Evolutionary conservation across 1,140 invertebrate genomes (phyloP).

Genomic region (Drosophila athabasca): DNA sequence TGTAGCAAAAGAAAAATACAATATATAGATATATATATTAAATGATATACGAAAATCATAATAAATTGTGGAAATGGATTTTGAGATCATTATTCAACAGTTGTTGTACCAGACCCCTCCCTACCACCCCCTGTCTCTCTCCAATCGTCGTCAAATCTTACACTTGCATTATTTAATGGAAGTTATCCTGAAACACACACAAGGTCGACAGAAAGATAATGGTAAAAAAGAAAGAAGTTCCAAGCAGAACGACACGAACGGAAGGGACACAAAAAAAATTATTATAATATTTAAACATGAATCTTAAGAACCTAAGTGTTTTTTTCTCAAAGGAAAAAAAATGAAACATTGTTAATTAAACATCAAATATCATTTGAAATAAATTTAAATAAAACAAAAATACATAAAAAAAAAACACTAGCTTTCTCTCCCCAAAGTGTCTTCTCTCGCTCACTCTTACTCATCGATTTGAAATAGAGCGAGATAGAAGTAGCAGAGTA

Average conservation of each 20-base stretch:
- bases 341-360: slow-evolving; percentile 78
- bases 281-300: slow-evolving; percentile 71
- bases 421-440: background rate
- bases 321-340: slow-evolving; percentile 76
- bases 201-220: slow-evolving; percentile 5
- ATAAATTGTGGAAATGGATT: slow-evolving; percentile 52
- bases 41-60: slow-evolving; percentile 27
- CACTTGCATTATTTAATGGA: slow-evolving; percentile 49
- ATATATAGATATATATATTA: slow-evolving; percentile 34
- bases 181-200: slow-evolving; percentile 13
- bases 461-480: too few relatives aligned
- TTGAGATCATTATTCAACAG: slow-evolving; percentile 30
- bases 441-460: too few relatives aligned
- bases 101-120: slow-evolving; percentile 16
- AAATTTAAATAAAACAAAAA: slow-evolving; percentile 64
- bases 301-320: slow-evolving; percentile 78
- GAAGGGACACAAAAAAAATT: slow-evolving; percentile 8
- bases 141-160: slow-evolving; percentile 13
- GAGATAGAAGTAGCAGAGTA: too few relatives aligned
- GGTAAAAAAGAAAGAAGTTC: slow-evolving; percentile 6
- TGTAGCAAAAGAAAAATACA: slow-evolving; percentile 55
- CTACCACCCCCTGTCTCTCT: too few relatives aligned
- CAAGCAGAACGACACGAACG: background rate
- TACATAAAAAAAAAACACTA: background rate
- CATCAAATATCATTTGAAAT: slow-evolving; percentile 78